Evolutionary conservation across 1,140 invertebrate species (phyloP).

Genomic region (Drosophila willistoni): DNA sequence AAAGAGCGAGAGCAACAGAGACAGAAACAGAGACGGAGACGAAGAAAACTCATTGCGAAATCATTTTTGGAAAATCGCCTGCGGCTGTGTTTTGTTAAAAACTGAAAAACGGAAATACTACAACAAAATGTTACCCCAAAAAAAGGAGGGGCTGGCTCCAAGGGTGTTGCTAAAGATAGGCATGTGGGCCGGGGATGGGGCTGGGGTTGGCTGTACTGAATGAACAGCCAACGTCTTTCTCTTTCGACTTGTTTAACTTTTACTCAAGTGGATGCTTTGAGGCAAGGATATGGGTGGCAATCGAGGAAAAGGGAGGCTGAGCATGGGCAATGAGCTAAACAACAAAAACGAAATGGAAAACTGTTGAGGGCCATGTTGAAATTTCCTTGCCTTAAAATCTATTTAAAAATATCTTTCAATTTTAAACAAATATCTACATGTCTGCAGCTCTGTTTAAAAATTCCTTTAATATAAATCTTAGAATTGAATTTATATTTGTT

Average conservation of each 20-base stretch:
- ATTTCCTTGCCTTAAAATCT: neutral
- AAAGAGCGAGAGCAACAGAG: conserved; percentile 15
- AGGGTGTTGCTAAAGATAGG: neutral
- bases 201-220: neutral
- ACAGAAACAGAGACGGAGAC: conserved; percentile 23
- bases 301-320: neutral
- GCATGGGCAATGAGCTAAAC: neutral
- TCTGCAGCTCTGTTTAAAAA: too few relatives aligned
- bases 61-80: conserved; percentile 76
- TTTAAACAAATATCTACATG: neutral
- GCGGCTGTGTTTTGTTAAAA: conserved; percentile 74
- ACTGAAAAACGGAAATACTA: conserved; percentile 76
- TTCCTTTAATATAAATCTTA: too few relatives aligned
- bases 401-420: neutral
- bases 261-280: conserved; percentile 65
- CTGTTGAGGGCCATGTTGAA: conserved; percentile 5
- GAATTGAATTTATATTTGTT: too few relatives aligned
- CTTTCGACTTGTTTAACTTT: conserved; percentile 74
- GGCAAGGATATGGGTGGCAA: neutral
- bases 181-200: neutral
- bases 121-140: conserved; percentile 47
- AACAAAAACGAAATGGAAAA: conserved; percentile 10
- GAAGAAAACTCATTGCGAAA: conserved; percentile 72
- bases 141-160: neutral
- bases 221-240: conserved; percentile 39